phyloP scores from a whole-genome alignment of 2,113 vertebrate species.

The Leucosticte australis region DNA sequence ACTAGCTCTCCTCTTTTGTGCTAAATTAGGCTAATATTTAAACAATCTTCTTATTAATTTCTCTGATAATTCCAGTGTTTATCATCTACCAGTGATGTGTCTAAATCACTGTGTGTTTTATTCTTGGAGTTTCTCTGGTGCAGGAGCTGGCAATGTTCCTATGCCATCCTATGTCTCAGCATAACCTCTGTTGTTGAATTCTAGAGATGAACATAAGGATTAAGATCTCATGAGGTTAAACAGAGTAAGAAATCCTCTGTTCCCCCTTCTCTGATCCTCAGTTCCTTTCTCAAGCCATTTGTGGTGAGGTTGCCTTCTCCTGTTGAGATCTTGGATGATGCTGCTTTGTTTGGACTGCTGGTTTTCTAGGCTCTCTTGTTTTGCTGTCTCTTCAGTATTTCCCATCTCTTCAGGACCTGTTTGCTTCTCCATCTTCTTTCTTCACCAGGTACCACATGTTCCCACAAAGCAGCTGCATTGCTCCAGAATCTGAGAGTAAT shows the following conservation, averaged over 20 bases:
- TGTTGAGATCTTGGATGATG: background rate
- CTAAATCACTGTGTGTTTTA: background rate
- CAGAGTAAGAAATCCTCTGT: background rate
- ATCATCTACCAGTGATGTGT: background rate
- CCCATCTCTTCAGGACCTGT: background rate
- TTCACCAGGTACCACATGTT: background rate
- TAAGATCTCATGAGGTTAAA: background rate
- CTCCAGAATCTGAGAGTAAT: background rate
- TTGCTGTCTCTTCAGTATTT: background rate
- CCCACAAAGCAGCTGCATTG: background rate
- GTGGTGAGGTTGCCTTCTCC: background rate
- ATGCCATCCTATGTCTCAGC: rapidly evolving
- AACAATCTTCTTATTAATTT: constrained; percentile 21
- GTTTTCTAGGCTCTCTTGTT: background rate
- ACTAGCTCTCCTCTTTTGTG: background rate
- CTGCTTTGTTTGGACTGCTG: background rate
- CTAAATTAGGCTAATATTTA: constrained; percentile 51
- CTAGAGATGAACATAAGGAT: background rate
- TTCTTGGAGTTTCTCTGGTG: background rate
- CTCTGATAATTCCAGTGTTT: constrained; percentile 18
- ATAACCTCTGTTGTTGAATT: background rate
- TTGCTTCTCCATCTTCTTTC: background rate
- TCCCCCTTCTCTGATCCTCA: background rate
- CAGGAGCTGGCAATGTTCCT: background rate
- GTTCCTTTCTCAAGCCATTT: background rate